These are phyloP conservation scores for Oscheius myriophilus DNA, from an alignment of 2,888 invertebrate genomes.

Conservation along the genomic window DNA sequence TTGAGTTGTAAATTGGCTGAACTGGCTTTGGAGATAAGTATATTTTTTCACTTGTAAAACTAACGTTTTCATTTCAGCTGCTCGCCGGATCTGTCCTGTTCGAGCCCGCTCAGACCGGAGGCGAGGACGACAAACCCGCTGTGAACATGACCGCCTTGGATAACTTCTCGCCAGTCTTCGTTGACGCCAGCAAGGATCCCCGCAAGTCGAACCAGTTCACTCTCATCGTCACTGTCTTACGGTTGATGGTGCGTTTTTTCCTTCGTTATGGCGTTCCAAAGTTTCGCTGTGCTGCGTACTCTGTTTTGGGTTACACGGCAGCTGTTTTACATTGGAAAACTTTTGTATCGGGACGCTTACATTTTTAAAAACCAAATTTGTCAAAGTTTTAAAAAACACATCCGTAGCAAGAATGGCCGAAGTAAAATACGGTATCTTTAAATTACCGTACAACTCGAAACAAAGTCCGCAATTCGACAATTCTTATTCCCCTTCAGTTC, in stretches of 20 bases:
- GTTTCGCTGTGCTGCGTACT: background rate
- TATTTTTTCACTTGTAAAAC: background rate
- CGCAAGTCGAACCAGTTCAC: constrained; percentile 5
- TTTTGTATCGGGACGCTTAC: too few species aligned
- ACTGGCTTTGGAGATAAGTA: too few species aligned
- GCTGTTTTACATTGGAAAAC: too few species aligned
- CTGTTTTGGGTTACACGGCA: background rate
- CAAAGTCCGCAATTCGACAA: too few species aligned
- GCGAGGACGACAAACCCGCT: background rate
- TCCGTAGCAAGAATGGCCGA: too few species aligned
- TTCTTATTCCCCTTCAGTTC: too few species aligned
- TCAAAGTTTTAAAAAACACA: too few species aligned
- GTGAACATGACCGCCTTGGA: background rate
- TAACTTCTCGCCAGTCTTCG: constrained; percentile 5
- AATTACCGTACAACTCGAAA: too few species aligned
- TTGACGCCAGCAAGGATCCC: constrained; percentile 4
- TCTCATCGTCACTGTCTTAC: background rate
- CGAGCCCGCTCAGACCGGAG: constrained; percentile 1
- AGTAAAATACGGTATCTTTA: too few species aligned
- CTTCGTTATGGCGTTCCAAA: background rate
- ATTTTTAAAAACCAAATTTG: too few species aligned
- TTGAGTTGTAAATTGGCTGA: too few species aligned
- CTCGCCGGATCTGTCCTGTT: constrained; percentile 1
- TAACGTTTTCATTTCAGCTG: constrained; percentile 10
- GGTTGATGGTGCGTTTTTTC: constrained; percentile 6